Evolutionary conservation across 2,888 invertebrate genomes (phyloP).

Genomic region (Macrostomum cliftonense): DNA sequence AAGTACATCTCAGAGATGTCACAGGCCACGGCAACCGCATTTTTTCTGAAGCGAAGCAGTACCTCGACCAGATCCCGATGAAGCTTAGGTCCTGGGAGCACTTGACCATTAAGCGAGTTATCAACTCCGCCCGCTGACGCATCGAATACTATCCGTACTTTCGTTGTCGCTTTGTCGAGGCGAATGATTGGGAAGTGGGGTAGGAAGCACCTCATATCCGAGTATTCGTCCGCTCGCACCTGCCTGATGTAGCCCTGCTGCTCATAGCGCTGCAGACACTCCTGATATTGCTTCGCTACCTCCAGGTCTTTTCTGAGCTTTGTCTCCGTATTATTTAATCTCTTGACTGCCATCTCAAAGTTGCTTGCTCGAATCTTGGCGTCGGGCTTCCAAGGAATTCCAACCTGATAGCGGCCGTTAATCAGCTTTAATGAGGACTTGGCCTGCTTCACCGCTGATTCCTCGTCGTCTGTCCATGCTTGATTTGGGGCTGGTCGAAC

Average conservation of each 20-base stretch:
- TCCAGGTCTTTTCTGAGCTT: constrained; percentile 6
- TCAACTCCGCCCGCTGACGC: constrained; percentile 11
- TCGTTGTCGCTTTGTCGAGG: constrained; percentile 9
- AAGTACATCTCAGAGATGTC: constrained; percentile 11
- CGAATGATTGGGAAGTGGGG: constrained; percentile 6
- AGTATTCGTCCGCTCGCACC: too few species aligned
- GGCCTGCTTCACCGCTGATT: neutral
- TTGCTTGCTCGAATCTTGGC: neutral
- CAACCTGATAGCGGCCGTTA: neutral
- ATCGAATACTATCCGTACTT: constrained; percentile 14
- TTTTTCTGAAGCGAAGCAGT: constrained; percentile 4
- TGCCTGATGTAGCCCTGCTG: constrained; percentile 11
- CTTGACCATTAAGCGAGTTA: constrained; percentile 11
- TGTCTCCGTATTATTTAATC: constrained; percentile 10
- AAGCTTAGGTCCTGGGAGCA: constrained; percentile 14
- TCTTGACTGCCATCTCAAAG: constrained; percentile 1
- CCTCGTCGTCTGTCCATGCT: too few species aligned
- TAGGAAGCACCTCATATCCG: neutral
- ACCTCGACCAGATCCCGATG: constrained; percentile 14
- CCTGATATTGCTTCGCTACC: constrained; percentile 6
- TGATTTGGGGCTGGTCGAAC: too few species aligned
- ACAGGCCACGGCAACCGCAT: constrained; percentile 1
- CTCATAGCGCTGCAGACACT: constrained; percentile 7
- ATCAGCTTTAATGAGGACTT: neutral
- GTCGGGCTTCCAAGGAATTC: constrained; percentile 3